Evolutionary conservation across 1,140 invertebrate species (phyloP), one percentile per base, ranked within the genome.

Genomic region (Druon quercuslanigerum): DNA sequence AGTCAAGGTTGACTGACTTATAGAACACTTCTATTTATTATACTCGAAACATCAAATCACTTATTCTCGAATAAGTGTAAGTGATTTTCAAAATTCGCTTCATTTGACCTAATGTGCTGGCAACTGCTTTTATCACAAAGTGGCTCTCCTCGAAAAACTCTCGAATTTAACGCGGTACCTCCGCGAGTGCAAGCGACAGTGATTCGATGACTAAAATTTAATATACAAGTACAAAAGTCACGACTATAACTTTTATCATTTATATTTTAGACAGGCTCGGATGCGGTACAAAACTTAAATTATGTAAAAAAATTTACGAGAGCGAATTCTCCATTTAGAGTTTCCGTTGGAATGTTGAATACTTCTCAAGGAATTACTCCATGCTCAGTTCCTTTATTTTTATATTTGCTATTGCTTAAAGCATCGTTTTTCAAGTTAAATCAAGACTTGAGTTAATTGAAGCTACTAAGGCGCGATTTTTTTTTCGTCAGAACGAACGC

Each of bases 1-100:
- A 66, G 79, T 77, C 83, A 52, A 74, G 81, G 84, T 79, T 76
- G 77, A 83, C 72, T 80, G 75, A 74, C 76, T 76, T 76, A 46
- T 70, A 52, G 16, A 40, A 54, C 60, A 66, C 25, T 40, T 51
- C 71, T 70, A 7, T 70, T n/a, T 54, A 19, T 51, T 73, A 73
- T 14, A 73, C 16, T 73, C 16, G 14, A 73, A 19, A 33, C 52
- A 40, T 12, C 8, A 17, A 73, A 73, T 50, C 20, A 73, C 52
- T 73, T 40, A 25, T 33, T 74, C 20, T 25, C 16, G n/a, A 56
- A 17, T 56, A 17, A 5, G 40, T 19, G 33, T 56, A 17, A 5
- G 40, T 50, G 17, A 50, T 71, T 71, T 16, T 40, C 4, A 20
- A 72, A 50, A 72, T 73, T 50, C 54, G 33, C 56, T 74, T 33